phyloP scores from a whole-genome alignment of 2,797 vertebrate genomes.

The Poecilia velifera region DNA sequence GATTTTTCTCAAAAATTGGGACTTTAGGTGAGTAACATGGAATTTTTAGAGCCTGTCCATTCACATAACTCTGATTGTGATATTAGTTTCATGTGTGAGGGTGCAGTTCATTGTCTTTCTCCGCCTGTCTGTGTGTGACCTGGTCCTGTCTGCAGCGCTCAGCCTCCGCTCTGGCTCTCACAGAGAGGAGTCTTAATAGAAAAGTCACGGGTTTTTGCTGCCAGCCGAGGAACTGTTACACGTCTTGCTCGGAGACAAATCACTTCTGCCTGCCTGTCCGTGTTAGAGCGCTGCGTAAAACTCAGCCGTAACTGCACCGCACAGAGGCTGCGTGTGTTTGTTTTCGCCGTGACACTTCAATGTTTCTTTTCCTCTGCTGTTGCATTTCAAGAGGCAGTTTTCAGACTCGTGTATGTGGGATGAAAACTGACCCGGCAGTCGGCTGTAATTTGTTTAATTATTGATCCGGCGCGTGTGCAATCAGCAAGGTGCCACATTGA shows the following conservation, averaged over 20 bases:
- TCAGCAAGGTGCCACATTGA: constrained; percentile 69
- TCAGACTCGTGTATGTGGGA: constrained; percentile 15
- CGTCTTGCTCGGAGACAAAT: constrained; percentile 25
- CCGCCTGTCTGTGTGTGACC: not conserved
- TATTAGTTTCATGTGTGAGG: not conserved
- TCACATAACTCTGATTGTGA: not conserved
- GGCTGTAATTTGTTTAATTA: constrained; percentile 78
- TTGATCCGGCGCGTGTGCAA: constrained; percentile 69
- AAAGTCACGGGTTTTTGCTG: constrained; percentile 15
- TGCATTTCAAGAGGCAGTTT: constrained; percentile 23
- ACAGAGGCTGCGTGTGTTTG: not conserved
- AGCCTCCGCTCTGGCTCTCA: not conserved
- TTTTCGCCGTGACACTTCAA: not conserved
- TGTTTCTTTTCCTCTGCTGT: constrained; percentile 8
- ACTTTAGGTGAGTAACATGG: not conserved
- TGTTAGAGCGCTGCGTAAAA: constrained; percentile 30
- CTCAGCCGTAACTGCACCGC: constrained; percentile 16
- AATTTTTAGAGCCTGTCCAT: not conserved
- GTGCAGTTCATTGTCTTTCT: constrained; percentile 2
- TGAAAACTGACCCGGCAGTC: constrained; percentile 63
- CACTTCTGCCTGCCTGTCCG: not conserved
- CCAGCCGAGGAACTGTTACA: not conserved
- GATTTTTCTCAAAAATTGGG: too few species aligned
- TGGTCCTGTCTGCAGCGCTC: not conserved
- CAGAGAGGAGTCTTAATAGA: not conserved